Percentiles rank a stretch among this genome's conserved stretches.
Evolutionary conservation across 92 coral and sea anemone genomes (phyloP).

Genomic region (Plumapathes pennacea): DNA sequence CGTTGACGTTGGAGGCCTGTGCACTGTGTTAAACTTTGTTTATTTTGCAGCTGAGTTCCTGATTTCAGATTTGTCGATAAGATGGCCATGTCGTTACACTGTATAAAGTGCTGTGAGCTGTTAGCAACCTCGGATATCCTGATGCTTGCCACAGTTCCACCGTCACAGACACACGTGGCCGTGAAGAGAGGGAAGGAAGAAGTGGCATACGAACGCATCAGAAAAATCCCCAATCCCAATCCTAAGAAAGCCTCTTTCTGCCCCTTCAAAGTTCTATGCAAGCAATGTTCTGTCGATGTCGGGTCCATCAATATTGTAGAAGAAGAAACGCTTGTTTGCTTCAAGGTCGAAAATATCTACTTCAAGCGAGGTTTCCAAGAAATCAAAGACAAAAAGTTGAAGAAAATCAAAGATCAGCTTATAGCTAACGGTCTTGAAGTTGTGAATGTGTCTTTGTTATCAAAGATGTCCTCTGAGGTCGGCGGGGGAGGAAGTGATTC

Average conservation of each 20-base stretch:
- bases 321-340: constrained; percentile 58
- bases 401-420: constrained; percentile 41
- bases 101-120: constrained; percentile 50
- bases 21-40: no score
- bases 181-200: constrained; percentile 46
- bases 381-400: constrained; percentile 61
- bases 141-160: constrained; percentile 73
- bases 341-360: constrained; percentile 68
- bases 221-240: constrained; percentile 58
- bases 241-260: constrained; percentile 56
- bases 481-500: not conserved
- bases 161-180: constrained; percentile 74
- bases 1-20: no score
- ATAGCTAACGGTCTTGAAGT: constrained; percentile 56
- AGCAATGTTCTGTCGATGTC: constrained; percentile 49
- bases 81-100: no score
- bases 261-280: constrained; percentile 67
- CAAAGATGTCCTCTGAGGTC: not conserved
- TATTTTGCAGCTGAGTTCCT: no score
- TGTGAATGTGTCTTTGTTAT: constrained; percentile 55
- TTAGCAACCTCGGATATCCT: constrained; percentile 55
- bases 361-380: constrained; percentile 37
- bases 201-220: constrained; percentile 38
- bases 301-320: constrained; percentile 62
- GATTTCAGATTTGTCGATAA: no score